These are phyloP conservation scores for Tetramorium simillimum DNA, from an alignment of 1,140 invertebrate species.

Conservation along the genomic window DNA sequence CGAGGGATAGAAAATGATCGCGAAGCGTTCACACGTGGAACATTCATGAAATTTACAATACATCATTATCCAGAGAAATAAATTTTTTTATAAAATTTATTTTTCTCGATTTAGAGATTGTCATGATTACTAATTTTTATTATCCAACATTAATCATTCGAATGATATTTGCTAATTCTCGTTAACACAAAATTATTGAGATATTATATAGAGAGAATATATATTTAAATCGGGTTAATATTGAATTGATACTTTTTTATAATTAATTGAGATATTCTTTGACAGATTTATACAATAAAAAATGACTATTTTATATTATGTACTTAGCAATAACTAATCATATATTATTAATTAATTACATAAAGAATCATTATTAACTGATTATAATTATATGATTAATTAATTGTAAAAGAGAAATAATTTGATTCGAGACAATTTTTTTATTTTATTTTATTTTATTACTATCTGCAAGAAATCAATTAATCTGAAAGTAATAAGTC, in stretches of 20 bases:
- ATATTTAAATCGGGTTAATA: not conserved
- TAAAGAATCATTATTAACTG: not conserved
- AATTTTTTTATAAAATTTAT: not conserved
- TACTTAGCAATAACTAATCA: not conserved
- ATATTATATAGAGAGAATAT: not conserved
- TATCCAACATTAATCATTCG: not conserved
- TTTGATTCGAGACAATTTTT: not conserved
- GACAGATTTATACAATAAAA: not conserved
- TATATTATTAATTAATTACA: not conserved
- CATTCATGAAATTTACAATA: constrained; percentile 45
- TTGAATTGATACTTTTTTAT: not conserved
- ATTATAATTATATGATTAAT: not conserved
- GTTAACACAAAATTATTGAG: not conserved
- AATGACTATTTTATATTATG: not conserved
- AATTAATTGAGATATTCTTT: not conserved
- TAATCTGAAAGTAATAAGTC: constrained; percentile 31
- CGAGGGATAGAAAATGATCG: constrained; percentile 70
- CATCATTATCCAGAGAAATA: not conserved
- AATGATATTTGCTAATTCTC: not conserved
- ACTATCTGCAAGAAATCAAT: not conserved
- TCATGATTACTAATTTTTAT: not conserved
- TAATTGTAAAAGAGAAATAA: not conserved
- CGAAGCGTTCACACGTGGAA: constrained; percentile 50
- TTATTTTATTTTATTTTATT: not conserved
- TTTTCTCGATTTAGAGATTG: not conserved